phyloP scores from a whole-genome alignment of 2,888 invertebrate species.

The Oscheius onirici region DNA sequence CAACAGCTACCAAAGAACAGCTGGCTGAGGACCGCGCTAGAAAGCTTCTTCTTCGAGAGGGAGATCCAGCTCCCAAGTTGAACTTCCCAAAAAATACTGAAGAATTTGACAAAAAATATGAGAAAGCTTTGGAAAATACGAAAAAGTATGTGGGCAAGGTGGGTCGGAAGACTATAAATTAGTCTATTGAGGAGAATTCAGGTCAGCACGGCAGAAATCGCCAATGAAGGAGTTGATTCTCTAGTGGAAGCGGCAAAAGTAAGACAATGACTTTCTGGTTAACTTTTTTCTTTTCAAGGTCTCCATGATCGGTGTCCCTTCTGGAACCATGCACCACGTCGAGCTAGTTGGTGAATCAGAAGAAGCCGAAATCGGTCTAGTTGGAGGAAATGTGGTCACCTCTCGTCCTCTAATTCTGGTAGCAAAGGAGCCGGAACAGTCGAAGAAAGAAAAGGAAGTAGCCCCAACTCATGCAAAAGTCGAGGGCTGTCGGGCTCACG shows the following conservation, averaged over 20 bases:
- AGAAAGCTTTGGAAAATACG: constrained; percentile 48
- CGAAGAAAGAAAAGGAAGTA: background rate
- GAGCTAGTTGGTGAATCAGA: constrained; percentile 3
- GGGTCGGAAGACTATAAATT: background rate
- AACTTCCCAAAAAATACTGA: constrained; percentile 32
- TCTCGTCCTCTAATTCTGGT: constrained; percentile 31
- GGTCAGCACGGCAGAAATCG: constrained; percentile 28
- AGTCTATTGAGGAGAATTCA: constrained; percentile 27
- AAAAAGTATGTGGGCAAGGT: constrained; percentile 38
- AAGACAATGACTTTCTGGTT: no score
- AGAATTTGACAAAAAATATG: constrained; percentile 39
- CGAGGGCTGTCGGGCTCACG: constrained; percentile 17
- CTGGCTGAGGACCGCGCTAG: constrained; percentile 20
- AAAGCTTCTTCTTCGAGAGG: constrained; percentile 8
- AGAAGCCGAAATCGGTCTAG: constrained; percentile 2
- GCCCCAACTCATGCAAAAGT: background rate
- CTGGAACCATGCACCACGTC: constrained; percentile 15
- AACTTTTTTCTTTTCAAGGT: constrained; percentile 7
- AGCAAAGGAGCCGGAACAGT: constrained; percentile 16
- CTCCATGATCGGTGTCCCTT: constrained; percentile 3
- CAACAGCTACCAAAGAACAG: constrained; percentile 36
- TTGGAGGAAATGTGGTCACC: constrained; percentile 22
- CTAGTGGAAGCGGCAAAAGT: constrained; percentile 45
- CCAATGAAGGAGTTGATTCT: constrained; percentile 45
- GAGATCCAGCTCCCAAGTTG: constrained; percentile 13